Evolutionary conservation across 2,888 invertebrate genomes (phyloP).

Genomic region (Cenopis cana): DNA sequence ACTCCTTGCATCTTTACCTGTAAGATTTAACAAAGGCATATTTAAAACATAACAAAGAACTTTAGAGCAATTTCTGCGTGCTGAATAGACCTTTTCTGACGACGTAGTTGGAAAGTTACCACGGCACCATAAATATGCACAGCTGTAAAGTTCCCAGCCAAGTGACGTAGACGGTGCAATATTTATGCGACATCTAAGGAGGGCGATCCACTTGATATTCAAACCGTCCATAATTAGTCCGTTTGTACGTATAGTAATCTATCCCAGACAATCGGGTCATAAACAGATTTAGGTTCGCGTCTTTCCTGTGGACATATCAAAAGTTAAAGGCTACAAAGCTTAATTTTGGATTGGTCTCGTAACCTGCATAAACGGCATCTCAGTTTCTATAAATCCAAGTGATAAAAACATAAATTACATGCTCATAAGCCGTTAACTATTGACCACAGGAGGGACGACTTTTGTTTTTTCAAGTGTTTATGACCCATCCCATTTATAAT

Average conservation of each 20-base stretch:
- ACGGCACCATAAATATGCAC: constrained; percentile 41
- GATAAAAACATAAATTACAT: too few species aligned
- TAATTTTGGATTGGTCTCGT: too few species aligned
- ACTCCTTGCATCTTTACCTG: not conserved
- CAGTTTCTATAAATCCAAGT: too few species aligned
- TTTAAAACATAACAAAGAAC: constrained; percentile 10
- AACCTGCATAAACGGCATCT: too few species aligned
- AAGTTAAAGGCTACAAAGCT: too few species aligned
- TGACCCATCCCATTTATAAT: too few species aligned
- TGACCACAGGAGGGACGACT: too few species aligned
- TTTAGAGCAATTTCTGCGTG: constrained; percentile 9
- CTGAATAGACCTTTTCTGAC: constrained; percentile 24
- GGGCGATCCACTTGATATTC: constrained; percentile 9
- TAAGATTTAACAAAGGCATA: not conserved
- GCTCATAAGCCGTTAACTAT: too few species aligned
- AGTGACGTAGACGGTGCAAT: constrained; percentile 39
- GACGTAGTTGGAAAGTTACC: constrained; percentile 36
- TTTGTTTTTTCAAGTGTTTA: too few species aligned
- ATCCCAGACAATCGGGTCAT: too few species aligned
- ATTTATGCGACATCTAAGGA: constrained; percentile 30
- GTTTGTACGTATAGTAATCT: not conserved
- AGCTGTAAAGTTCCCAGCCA: constrained; percentile 30
- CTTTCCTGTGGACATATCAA: too few species aligned
- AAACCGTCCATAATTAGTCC: not conserved
- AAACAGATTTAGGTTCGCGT: too few species aligned